These are phyloP conservation scores for Zonitis immaculata DNA, from an alignment of 2,888 invertebrate genomes.

Conservation along the genomic window DNA sequence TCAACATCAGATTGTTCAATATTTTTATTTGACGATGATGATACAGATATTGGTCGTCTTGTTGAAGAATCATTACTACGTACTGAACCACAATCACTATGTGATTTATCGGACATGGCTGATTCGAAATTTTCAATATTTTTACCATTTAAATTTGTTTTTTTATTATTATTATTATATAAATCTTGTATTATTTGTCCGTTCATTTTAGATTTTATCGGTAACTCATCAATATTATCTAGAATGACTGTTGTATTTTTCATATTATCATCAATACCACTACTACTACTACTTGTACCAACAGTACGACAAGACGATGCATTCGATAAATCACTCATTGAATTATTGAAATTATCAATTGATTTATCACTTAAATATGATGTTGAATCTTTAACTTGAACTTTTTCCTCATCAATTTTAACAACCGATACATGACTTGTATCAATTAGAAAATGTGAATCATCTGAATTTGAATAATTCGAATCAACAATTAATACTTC, in stretches of 20 bases:
- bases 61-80: constrained; percentile 52
- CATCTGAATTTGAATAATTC: constrained; percentile 62
- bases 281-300: constrained; percentile 30
- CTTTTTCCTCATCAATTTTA: constrained; percentile 75
- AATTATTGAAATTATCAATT: constrained; percentile 38
- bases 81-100: constrained; percentile 71
- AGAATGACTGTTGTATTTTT: constrained; percentile 50
- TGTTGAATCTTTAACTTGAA: constrained; percentile 68
- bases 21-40: constrained; percentile 46
- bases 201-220: constrained; percentile 45
- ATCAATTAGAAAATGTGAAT: constrained; percentile 51
- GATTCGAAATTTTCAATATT: constrained; percentile 58
- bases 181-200: constrained; percentile 47
- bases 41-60: constrained; percentile 45
- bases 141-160: constrained; percentile 48
- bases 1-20: constrained; percentile 73
- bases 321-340: constrained; percentile 47
- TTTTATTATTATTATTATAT: constrained; percentile 42
- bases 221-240: constrained; percentile 42
- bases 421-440: constrained; percentile 90
- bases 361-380: constrained; percentile 41
- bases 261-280: constrained; percentile 48
- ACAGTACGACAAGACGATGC: constrained; percentile 42
- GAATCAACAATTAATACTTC: constrained; percentile 75
- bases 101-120: constrained; percentile 53